These are phyloP conservation scores for Holotrichia oblita DNA, from an alignment of 1,140 invertebrate species.

Conservation along the genomic window DNA sequence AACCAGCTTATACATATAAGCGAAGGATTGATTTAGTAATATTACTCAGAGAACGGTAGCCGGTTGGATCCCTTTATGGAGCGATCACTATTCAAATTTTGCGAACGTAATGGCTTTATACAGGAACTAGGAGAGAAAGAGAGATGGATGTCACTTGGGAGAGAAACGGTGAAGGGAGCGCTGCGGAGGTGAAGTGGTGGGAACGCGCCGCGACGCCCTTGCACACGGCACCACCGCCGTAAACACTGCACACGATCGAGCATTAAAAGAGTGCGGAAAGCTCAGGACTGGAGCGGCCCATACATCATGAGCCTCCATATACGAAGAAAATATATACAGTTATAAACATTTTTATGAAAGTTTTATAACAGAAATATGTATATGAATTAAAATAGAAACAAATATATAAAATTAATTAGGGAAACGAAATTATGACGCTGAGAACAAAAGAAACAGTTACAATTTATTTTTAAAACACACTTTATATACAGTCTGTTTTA, in stretches of 20 bases:
- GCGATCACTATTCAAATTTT: conserved; percentile 50
- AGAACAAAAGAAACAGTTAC: too few species aligned
- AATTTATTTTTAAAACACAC: too few species aligned
- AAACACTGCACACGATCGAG: conserved; percentile 36
- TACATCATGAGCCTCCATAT: too few species aligned
- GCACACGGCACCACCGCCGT: conserved; percentile 47
- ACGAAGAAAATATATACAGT: too few species aligned
- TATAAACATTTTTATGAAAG: too few species aligned
- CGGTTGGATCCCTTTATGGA: conserved; percentile 48
- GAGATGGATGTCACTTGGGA: not conserved
- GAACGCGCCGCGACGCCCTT: conserved; percentile 42
- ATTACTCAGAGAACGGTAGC: conserved; percentile 46
- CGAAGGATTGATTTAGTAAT: conserved; percentile 47
- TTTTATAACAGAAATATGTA: too few species aligned
- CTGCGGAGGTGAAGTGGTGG: conserved; percentile 33
- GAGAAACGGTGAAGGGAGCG: conserved; percentile 38
- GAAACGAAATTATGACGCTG: too few species aligned
- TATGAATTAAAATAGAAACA: too few species aligned
- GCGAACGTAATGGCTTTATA: conserved; percentile 41
- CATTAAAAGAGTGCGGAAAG: conserved; percentile 20
- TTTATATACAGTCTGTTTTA: too few species aligned
- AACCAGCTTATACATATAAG: not conserved
- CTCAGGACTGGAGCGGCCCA: not conserved
- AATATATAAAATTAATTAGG: too few species aligned
- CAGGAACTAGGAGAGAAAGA: not conserved